A percentile compares a stretch with the other conserved stretches of the same genome.
Conservation (phyloP, 2,888 invertebrate species). For the Pediacus dermestoides region DNA sequence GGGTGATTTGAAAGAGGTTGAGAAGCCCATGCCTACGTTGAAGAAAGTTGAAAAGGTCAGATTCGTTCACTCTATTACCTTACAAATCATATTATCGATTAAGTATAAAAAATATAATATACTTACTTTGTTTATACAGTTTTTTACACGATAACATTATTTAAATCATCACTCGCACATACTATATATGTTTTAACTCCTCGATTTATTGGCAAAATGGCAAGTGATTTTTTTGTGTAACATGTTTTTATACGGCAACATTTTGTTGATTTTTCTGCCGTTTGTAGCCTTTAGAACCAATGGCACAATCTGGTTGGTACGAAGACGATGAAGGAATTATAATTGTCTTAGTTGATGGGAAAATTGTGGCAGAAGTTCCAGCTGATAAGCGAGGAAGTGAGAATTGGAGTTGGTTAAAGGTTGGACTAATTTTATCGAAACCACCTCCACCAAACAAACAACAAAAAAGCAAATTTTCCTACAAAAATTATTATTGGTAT, state of each 20-base stretch:
- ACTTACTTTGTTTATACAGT: background rate
- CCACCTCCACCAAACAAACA: constrained; percentile 2
- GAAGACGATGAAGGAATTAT: constrained; percentile 52
- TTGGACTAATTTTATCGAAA: constrained; percentile 45
- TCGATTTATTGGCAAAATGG: too few relatives aligned
- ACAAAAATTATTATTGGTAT: too few relatives aligned
- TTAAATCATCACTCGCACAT: background rate
- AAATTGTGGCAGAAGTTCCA: constrained; percentile 62
- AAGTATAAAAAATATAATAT: background rate
- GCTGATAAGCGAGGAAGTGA: constrained; percentile 60
- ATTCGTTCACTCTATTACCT: too few relatives aligned
- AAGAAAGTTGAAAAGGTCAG: constrained; percentile 94
- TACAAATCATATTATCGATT: background rate
- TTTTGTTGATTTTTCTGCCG: constrained; percentile 23
- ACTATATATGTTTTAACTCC: constrained; percentile 17
- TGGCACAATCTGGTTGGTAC: constrained; percentile 48
- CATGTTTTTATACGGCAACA: constrained; percentile 11
- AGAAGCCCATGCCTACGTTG: constrained; percentile 79
- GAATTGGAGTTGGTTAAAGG: constrained; percentile 69
- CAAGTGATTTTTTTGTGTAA: constrained; percentile 17
- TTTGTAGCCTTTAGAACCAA: constrained; percentile 52
- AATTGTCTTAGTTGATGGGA: constrained; percentile 61
- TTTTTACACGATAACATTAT: constrained; percentile 9
- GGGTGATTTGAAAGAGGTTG: constrained; percentile 89
- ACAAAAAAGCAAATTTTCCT: too few relatives aligned